phyloP scores from a whole-genome alignment of 2,888 invertebrate species.

The Halocaridina rubra region DNA sequence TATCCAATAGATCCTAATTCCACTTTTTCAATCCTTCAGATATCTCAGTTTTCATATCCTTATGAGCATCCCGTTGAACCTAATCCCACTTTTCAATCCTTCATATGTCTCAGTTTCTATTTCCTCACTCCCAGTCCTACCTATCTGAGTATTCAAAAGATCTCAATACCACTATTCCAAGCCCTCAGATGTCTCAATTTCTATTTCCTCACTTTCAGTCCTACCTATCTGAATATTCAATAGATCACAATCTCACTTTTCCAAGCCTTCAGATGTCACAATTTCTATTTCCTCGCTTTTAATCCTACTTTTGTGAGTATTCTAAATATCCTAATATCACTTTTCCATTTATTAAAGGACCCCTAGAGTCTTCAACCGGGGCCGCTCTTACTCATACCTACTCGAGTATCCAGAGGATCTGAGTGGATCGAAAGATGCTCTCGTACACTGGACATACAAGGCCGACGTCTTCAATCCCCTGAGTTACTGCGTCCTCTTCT shows the following conservation, averaged over 20 bases:
- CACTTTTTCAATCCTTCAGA: not conserved
- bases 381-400: conserved; percentile 4
- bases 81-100: too few species aligned
- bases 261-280: not conserved
- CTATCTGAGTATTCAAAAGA: too few species aligned
- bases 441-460: conserved; percentile 36
- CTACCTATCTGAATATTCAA: too few species aligned
- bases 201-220: too few species aligned
- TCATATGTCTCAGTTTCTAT: too few species aligned
- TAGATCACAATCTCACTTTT: too few species aligned
- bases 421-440: conserved; percentile 23
- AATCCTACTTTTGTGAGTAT: too few species aligned
- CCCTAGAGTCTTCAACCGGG: not conserved
- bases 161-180: too few species aligned
- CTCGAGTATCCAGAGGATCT: conserved; percentile 31
- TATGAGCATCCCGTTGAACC: too few species aligned
- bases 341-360: not conserved
- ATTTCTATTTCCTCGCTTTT: not conserved
- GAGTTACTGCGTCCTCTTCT: conserved; percentile 46
- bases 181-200: not conserved
- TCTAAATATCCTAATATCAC: not conserved
- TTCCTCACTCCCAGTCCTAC: too few species aligned
- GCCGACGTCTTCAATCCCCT: not conserved
- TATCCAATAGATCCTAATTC: not conserved
- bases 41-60: too few species aligned